These are phyloP conservation scores for Megaleporinus macrocephalus DNA, from an alignment of 2,113 vertebrate species.

Conservation along the genomic window DNA sequence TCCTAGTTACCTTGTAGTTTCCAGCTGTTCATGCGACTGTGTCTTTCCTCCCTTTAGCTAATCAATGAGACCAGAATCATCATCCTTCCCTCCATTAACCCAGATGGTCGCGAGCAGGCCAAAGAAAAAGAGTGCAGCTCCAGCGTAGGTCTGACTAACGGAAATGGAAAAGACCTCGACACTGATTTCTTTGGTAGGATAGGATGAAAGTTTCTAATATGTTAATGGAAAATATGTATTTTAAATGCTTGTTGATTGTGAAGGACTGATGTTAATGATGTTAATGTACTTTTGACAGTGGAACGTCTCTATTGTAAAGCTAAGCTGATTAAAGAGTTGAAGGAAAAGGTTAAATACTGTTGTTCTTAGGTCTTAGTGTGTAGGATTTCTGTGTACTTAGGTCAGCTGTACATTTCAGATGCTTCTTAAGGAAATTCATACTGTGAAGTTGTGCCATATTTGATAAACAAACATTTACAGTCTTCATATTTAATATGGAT, in stretches of 20 bases:
- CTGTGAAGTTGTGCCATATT: too few relatives aligned
- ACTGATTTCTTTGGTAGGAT: constrained; percentile 90
- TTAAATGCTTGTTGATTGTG: not conserved
- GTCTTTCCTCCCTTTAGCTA: constrained; percentile 73
- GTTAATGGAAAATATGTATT: not conserved
- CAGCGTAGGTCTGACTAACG: constrained; percentile 80
- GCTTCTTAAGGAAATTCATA: too few relatives aligned
- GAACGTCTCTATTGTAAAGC: too few relatives aligned
- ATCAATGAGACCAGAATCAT: constrained; percentile 92
- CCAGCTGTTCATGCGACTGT: not conserved
- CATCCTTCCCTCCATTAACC: constrained; percentile 94
- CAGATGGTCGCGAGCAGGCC: constrained; percentile 89
- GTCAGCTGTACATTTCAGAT: too few relatives aligned
- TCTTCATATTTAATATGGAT: not conserved
- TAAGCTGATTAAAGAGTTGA: too few relatives aligned
- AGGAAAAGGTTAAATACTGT: too few relatives aligned
- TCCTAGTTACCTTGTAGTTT: not conserved
- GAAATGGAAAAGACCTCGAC: constrained; percentile 88
- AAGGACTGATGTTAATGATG: too few relatives aligned
- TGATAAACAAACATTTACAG: too few relatives aligned
- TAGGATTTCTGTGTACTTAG: too few relatives aligned
- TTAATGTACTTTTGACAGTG: too few relatives aligned
- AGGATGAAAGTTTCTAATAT: not conserved
- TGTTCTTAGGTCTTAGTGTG: too few relatives aligned
- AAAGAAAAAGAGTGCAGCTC: constrained; percentile 88